Evolutionary conservation across 2,888 invertebrate species (phyloP).

Genomic region (Bombyx huttoni): DNA sequence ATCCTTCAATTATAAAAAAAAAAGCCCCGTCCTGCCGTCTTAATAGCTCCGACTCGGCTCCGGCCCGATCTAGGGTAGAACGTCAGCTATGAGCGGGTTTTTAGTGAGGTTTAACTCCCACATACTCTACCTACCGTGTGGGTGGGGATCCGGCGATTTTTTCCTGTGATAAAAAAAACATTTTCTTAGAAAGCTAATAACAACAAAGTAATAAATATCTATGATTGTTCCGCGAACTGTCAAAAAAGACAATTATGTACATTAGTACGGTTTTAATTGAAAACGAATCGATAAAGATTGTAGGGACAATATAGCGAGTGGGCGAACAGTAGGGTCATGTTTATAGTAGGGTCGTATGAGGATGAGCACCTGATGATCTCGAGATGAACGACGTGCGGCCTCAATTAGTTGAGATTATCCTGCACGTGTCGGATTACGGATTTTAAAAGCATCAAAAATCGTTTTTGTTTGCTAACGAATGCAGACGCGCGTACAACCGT

Average conservation of each 20-base stretch:
- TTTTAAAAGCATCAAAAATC: background rate
- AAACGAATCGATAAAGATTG: background rate
- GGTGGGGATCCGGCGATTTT: too few relatives aligned
- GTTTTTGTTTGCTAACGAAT: background rate
- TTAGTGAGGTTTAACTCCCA: too few relatives aligned
- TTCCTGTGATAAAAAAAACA: too few relatives aligned
- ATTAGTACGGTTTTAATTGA: background rate
- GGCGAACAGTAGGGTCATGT: slow-evolving; percentile 1
- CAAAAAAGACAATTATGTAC: background rate
- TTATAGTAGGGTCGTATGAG: slow-evolving; percentile 6
- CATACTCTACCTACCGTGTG: too few relatives aligned
- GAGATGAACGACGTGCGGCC: slow-evolving; percentile 48
- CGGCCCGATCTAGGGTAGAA: too few relatives aligned
- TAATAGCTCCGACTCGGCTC: too few relatives aligned
- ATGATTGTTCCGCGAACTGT: background rate
- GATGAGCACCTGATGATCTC: slow-evolving; percentile 56
- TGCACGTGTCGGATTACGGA: slow-evolving; percentile 55
- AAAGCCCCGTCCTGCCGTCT: too few relatives aligned
- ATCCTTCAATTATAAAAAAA: too few relatives aligned
- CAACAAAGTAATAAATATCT: too few relatives aligned
- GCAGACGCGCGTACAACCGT: background rate
- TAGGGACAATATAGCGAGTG: background rate
- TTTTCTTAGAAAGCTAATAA: too few relatives aligned
- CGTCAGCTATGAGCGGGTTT: too few relatives aligned
- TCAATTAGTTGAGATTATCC: slow-evolving; percentile 65